phyloP scores from a whole-genome alignment of 2,888 invertebrate genomes.

The Torymus aiolomorphi region DNA sequence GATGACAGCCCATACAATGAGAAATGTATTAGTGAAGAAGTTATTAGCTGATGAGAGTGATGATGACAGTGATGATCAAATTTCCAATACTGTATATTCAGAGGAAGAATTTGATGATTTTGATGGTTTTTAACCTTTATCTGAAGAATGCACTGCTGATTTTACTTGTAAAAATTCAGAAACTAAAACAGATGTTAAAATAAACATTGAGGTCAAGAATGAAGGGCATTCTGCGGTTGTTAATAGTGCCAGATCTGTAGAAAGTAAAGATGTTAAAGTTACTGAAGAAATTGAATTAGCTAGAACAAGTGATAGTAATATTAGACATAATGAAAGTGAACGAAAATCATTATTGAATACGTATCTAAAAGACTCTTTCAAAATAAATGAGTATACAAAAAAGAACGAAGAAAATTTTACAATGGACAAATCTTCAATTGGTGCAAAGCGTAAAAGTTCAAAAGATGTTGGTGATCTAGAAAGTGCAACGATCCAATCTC shows the following conservation, averaged over 20 bases:
- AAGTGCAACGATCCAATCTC: conserved; percentile 7
- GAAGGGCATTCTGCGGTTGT: neutral
- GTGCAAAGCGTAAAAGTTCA: conserved; percentile 29
- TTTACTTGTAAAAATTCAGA: conserved; percentile 45
- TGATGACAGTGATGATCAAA: conserved; percentile 64
- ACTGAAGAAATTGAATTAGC: neutral
- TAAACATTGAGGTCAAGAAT: neutral
- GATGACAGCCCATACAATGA: no score
- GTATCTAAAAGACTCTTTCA: conserved; percentile 44
- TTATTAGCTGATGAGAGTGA: conserved; percentile 66
- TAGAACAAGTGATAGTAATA: conserved; percentile 12
- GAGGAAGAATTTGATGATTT: conserved; percentile 62
- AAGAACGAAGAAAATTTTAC: conserved; percentile 28
- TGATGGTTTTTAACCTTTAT: conserved; percentile 60
- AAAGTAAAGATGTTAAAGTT: neutral
- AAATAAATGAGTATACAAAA: conserved; percentile 20
- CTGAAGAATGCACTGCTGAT: conserved; percentile 35
- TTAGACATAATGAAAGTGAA: conserved; percentile 9
- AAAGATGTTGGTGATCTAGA: conserved; percentile 16
- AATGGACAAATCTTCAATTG: conserved; percentile 28
- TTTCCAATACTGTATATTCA: conserved; percentile 56
- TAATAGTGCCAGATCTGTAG: neutral
- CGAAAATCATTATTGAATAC: conserved; percentile 33
- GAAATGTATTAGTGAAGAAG: conserved; percentile 66
- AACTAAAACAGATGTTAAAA: conserved; percentile 20